Evolutionary conservation across 2,888 invertebrate genomes (phyloP).

Genomic region (Chydorus sphaericus): DNA sequence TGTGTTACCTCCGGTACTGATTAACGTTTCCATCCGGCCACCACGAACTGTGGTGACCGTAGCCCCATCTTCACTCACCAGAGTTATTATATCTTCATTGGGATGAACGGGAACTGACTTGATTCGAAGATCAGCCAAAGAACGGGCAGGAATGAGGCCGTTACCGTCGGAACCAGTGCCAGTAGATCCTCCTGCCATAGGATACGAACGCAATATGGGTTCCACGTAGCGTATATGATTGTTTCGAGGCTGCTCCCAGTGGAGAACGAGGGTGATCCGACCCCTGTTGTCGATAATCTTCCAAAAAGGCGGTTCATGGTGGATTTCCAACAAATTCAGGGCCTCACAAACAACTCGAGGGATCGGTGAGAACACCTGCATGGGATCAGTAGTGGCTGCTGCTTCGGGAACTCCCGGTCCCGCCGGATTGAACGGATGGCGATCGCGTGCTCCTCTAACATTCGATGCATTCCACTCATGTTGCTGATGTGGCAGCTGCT

Average conservation of each 20-base stretch:
- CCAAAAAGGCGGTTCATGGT: slow-evolving; percentile 94
- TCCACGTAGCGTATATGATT: neutral
- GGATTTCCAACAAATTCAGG: slow-evolving; percentile 83
- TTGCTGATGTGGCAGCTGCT: neutral
- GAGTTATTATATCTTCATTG: neutral
- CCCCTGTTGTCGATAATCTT: slow-evolving; percentile 98
- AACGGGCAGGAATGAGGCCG: neutral
- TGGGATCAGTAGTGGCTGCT: no score
- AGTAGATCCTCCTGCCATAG: no score
- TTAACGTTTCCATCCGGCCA: slow-evolving; percentile 41
- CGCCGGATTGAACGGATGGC: no score
- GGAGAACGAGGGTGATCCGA: slow-evolving; percentile 87
- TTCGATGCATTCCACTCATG: neutral
- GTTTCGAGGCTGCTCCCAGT: slow-evolving; percentile 71
- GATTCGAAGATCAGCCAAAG: neutral
- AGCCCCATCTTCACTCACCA: neutral
- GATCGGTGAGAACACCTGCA: slow-evolving; percentile 59
- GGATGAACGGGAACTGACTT: no score
- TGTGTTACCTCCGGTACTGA: slow-evolving; percentile 35
- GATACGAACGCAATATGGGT: neutral
- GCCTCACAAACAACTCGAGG: slow-evolving; percentile 96
- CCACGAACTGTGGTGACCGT: slow-evolving; percentile 22
- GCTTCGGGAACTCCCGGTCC: no score
- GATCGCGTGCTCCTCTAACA: no score
- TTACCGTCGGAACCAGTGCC: neutral